Evolutionary conservation across 2,888 invertebrate genomes (phyloP), one percentile per base, ranked within the genome.

Genomic region (Drosophila paramelanica): DNA sequence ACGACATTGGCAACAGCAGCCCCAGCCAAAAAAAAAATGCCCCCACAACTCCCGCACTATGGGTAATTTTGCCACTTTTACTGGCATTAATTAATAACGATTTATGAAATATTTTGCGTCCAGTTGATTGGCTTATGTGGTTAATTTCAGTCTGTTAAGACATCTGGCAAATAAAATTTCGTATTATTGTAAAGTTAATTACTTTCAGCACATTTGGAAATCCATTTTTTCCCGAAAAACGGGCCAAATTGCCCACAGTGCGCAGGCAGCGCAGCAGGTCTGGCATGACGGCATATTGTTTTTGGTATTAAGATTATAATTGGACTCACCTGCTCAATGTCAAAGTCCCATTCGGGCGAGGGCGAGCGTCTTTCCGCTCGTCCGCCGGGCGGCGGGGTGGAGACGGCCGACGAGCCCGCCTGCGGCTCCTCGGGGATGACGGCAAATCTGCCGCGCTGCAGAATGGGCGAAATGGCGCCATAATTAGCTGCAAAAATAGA

Each of bases 381-480:
- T 14, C 77, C 73, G 1, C 79, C 82, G 3, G 87, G 78, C 2
- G 89, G 89, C 33, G 91, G 91, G 14, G 91, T 90, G 59, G 89
- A 79, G 49, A 91, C 81, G 23, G 92, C 91, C 49, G 92, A 91
- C 6, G 92, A 92, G 43, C 92, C 91, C 62, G 91, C 91, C 66
- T 90, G 81, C 43, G 93, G 93, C 80, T 94, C 94, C 68, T 93
- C 93, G 46, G 93, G 93, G 81, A 93, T 93, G 67, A 93, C 93
- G 78, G 93, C 92, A 72, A 93, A 93, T 55, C 93, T 90, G 51
- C 93, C 93, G 55, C 93, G 89, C 75, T 92, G 92, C 60, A 93
- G 67, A 71, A 92, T 90, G 41, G 93, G 93, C 17, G 93, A 93
- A 77, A 92, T 92, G 65, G 91, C 91, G 69, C 92, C 92, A 90